Evolutionary conservation across 1,140 invertebrate genomes (phyloP).

Genomic region (Sogatella furcifera): DNA sequence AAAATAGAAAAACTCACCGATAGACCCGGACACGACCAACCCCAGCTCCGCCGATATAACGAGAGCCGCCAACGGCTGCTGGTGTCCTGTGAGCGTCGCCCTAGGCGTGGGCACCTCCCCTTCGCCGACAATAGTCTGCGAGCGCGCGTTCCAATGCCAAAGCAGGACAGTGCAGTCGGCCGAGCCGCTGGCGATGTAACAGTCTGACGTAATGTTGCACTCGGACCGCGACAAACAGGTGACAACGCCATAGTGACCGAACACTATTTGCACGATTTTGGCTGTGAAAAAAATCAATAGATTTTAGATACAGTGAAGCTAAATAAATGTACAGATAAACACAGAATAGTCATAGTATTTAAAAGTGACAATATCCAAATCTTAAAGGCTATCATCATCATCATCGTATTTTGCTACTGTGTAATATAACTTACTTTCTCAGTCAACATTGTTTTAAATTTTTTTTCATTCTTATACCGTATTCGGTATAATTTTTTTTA

Average conservation of each 20-base stretch:
- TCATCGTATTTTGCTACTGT: no score
- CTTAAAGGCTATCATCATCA: no score
- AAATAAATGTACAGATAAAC: no score
- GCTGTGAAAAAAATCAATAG: conserved; percentile 54
- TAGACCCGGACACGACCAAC: conserved; percentile 88
- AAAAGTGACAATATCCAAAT: no score
- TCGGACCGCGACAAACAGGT: conserved; percentile 94
- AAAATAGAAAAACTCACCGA: conserved; percentile 65
- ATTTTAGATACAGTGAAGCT: no score
- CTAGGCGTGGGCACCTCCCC: conserved; percentile 88
- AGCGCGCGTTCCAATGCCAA: conserved; percentile 97
- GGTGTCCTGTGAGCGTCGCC: conserved; percentile 93
- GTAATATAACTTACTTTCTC: no score
- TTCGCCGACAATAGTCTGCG: conserved; percentile 93
- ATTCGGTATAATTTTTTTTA: no score
- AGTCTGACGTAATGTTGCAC: conserved; percentile 96
- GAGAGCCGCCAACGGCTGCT: conserved; percentile 87
- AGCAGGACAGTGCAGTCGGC: conserved; percentile 95
- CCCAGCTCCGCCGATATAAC: conserved; percentile 96
- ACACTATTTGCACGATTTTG: conserved; percentile 96
- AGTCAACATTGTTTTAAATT: no score
- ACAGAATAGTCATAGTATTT: no score
- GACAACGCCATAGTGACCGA: conserved; percentile 97
- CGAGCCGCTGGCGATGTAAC: conserved; percentile 94
- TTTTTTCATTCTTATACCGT: no score